These are phyloP conservation scores for Atta colombica DNA, from an alignment of 1,140 invertebrate genomes.

Conservation along the genomic window DNA sequence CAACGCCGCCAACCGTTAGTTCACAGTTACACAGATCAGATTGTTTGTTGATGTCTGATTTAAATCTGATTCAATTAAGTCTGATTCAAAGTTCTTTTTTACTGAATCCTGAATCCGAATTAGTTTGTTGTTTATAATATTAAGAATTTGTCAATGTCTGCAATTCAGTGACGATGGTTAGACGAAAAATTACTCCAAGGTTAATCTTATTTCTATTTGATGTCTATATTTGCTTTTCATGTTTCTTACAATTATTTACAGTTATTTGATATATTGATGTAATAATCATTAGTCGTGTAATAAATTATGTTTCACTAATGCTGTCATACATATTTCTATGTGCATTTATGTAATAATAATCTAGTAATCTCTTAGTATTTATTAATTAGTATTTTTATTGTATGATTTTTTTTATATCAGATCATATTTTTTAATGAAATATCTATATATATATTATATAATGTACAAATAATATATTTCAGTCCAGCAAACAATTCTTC, in stretches of 20 bases:
- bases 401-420: too few relatives aligned
- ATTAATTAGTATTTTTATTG: constrained; percentile 1
- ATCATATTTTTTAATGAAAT: too few relatives aligned
- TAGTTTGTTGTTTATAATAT: not conserved
- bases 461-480: too few relatives aligned
- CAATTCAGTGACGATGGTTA: constrained; percentile 49
- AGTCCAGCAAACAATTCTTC: too few relatives aligned
- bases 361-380: not conserved
- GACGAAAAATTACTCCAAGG: constrained; percentile 33
- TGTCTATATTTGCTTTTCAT: not conserved
- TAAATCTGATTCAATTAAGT: too few relatives aligned
- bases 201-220: constrained; percentile 9
- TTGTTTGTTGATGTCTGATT: too few relatives aligned
- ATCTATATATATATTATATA: too few relatives aligned
- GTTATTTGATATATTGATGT: not conserved
- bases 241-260: not conserved
- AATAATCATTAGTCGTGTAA: not conserved
- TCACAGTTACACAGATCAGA: not conserved
- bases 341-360: not conserved
- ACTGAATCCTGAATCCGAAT: not conserved
- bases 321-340: not conserved
- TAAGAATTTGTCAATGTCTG: not conserved
- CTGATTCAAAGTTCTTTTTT: not conserved
- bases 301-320: not conserved
- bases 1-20: not conserved